These are phyloP conservation scores for Amblyopsis rosae DNA, from an alignment of 2,113 vertebrate species.

Conservation along the genomic window DNA sequence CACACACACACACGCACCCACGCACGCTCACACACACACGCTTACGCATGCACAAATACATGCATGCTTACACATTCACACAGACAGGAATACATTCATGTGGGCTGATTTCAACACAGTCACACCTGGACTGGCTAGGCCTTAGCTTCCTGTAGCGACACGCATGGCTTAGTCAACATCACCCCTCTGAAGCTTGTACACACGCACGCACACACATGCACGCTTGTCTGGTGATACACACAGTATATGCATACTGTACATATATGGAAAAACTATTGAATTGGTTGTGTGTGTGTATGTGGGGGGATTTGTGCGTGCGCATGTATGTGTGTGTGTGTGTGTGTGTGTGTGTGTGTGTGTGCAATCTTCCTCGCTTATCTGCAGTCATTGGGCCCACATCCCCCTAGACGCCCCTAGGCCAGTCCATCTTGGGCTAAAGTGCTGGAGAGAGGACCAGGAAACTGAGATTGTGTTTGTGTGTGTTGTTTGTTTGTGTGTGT, in stretches of 20 bases:
- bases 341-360: too few relatives aligned
- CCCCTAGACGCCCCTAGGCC: constrained; percentile 16
- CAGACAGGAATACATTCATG: constrained; percentile 7
- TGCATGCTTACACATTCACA: constrained; percentile 43
- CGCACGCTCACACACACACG: constrained; percentile 45
- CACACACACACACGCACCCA: constrained; percentile 47
- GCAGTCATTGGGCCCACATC: neutral
- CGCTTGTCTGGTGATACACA: constrained; percentile 14
- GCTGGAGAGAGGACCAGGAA: constrained; percentile 76
- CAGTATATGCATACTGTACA: constrained; percentile 15
- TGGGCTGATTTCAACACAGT: constrained; percentile 59
- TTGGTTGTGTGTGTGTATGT: constrained; percentile 9
- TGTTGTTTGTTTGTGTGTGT: neutral
- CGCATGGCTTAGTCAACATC: constrained; percentile 69
- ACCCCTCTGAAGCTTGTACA: constrained; percentile 6
- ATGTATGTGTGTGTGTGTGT: too few relatives aligned
- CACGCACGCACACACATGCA: too few relatives aligned
- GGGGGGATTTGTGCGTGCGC: too few relatives aligned
- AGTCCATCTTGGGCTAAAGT: constrained; percentile 82
- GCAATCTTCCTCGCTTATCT: too few relatives aligned
- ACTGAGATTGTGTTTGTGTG: neutral
- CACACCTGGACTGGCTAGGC: constrained; percentile 68
- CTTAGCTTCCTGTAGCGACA: constrained; percentile 67
- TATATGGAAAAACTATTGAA: neutral
- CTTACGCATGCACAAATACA: neutral